Conservation (phyloP, 2,113 vertebrate genomes). For the Brachyhypopomus occidentalis region DNA sequence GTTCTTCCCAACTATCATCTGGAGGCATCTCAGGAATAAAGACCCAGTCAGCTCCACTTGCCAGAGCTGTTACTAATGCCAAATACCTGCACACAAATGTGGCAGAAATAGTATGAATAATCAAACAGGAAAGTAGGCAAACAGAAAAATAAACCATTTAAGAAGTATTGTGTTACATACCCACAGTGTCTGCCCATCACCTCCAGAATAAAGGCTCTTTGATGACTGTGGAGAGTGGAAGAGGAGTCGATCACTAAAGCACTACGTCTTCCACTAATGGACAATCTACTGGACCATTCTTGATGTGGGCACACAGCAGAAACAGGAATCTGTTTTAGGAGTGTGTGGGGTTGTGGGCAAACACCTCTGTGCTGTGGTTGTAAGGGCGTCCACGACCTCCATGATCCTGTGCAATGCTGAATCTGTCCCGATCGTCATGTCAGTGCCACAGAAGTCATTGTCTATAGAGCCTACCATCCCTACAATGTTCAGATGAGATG, state of each 20-base stretch:
- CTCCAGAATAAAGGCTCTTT: constrained; percentile 85
- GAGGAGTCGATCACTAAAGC: neutral
- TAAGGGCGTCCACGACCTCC: constrained; percentile 92
- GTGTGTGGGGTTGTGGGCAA: neutral
- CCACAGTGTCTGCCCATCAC: constrained; percentile 88
- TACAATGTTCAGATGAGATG: constrained; percentile 88
- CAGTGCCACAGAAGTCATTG: constrained; percentile 96
- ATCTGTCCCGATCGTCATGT: constrained; percentile 97
- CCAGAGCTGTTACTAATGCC: constrained; percentile 86
- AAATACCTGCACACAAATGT: constrained; percentile 77
- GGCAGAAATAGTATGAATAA: constrained; percentile 77
- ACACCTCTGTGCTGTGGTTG: constrained; percentile 95
- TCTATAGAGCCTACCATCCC: constrained; percentile 96
- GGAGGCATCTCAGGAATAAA: constrained; percentile 96
- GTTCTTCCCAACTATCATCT: constrained; percentile 87
- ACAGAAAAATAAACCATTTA: neutral
- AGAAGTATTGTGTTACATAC: constrained; percentile 59
- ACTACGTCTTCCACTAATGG: neutral
- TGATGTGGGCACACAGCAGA: neutral
- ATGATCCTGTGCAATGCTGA: constrained; percentile 95
- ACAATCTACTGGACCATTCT: neutral
- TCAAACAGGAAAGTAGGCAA: constrained; percentile 67
- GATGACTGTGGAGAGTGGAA: constrained; percentile 74
- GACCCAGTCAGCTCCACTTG: constrained; percentile 92
- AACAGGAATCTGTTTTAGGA: neutral